These are phyloP conservation scores for Papilio protenor DNA, from an alignment of 2,888 invertebrate species.

Conservation along the genomic window DNA sequence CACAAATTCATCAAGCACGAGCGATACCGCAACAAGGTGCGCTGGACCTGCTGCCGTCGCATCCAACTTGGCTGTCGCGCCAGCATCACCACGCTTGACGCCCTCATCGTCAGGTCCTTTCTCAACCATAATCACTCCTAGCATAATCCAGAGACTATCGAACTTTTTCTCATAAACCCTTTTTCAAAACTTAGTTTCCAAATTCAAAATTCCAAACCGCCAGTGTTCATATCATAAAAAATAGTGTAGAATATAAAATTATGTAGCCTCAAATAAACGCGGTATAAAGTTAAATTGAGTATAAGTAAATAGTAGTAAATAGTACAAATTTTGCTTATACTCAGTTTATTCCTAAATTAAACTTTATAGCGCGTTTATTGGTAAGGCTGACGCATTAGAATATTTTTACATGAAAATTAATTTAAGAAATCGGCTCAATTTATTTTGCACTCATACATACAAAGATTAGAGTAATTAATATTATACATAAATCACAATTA, in stretches of 20 bases:
- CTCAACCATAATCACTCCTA: constrained; percentile 69
- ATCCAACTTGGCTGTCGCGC: constrained; percentile 70
- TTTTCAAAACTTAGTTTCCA: neutral
- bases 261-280: no score
- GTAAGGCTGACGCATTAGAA: neutral
- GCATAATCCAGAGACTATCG: constrained; percentile 22
- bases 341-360: no score
- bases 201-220: neutral
- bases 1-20: constrained; percentile 79
- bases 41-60: constrained; percentile 77
- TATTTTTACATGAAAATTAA: neutral
- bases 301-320: no score
- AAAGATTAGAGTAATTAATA: neutral
- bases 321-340: no score
- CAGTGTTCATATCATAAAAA: neutral
- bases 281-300: no score
- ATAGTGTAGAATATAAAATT: neutral
- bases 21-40: constrained; percentile 67
- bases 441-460: neutral
- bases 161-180: neutral
- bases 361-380: no score
- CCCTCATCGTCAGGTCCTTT: constrained; percentile 65
- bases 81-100: constrained; percentile 66
- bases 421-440: constrained; percentile 19
- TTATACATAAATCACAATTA: neutral